These are phyloP conservation scores for Acinonyx jubatus DNA, from an alignment of 2,113 vertebrate genomes.

Conservation along the genomic window DNA sequence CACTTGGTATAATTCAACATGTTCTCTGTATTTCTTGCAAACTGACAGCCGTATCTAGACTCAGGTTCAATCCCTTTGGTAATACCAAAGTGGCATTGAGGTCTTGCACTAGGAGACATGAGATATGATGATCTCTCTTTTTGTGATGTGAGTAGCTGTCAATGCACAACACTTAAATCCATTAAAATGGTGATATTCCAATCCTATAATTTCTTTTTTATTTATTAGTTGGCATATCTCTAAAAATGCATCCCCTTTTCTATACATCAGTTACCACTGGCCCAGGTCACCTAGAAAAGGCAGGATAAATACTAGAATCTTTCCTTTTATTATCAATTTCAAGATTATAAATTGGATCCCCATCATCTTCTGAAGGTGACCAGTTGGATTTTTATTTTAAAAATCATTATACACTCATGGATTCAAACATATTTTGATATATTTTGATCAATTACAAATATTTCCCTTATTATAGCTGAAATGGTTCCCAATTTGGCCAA, in stretches of 20 bases:
- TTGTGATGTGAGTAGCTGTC: neutral
- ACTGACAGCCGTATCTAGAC: neutral
- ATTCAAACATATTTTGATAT: neutral
- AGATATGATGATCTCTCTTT: neutral
- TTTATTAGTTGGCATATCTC: neutral
- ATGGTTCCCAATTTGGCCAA: neutral
- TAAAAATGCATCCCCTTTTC: neutral
- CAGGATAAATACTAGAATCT: neutral
- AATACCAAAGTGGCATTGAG: neutral
- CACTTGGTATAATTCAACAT: neutral
- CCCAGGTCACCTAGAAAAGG: neutral
- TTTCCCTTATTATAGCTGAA: neutral
- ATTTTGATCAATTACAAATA: neutral
- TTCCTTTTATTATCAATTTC: constrained; percentile 10
- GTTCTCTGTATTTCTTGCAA: neutral
- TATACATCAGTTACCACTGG: neutral
- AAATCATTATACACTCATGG: neutral
- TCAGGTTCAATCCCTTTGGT: neutral
- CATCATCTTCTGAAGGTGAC: neutral
- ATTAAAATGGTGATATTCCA: neutral
- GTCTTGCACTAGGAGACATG: neutral
- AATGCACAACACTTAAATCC: neutral
- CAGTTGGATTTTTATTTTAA: neutral
- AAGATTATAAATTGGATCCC: neutral
- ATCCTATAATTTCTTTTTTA: neutral